Evolutionary conservation across 2,888 invertebrate species (phyloP), one percentile per base, ranked within the genome.

Genomic region (Thymelicus lineola): DNA sequence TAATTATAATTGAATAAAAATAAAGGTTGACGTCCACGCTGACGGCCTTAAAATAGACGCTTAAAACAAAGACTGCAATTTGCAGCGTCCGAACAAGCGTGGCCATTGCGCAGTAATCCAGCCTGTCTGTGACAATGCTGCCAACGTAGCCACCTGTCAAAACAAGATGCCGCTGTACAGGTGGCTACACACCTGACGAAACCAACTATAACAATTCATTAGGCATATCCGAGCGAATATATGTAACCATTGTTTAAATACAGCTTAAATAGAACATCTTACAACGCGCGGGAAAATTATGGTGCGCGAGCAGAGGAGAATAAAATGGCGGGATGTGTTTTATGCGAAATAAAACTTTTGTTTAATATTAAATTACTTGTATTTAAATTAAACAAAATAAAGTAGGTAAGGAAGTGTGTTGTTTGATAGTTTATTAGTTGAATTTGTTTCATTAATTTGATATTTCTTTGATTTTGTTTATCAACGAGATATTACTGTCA

Each of bases 171-270:
- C 73, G 75, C 83, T 17, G 55, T 74, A 90, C 91, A 91, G 91
- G 91, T 91, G 91, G 77, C 72, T 66, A 36, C 71, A 76, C 90
- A 91, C 89, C 91, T 91, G 90, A 89, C 83, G 74, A 70, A 71
- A 63, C 70, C 66, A 65, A 62, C 71, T 70, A 71, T 72, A 72
- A 73, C 73, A 73, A 72, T 71, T 72, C 74, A 73, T 72, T 74
- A 72, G 66, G 65, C 66, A 62, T 71, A 71, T 62, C 64, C 50
- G 66, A 69, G 72, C 69, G 69, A 69, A 70, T 71, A 70, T 73
- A 74, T 72, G 73, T 73, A 71, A 73, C 65, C 70, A 70, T 70
- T 70, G 70, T 70, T 65, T 70, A 70, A 73, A 66, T 70, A 70
- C 15, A 61, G 60, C 55, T 66, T 55, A 65, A 70, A 61, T 48